These are phyloP conservation scores for Gallinago solitaria DNA, from an alignment of 2,797 vertebrate species.

Conservation along the genomic window DNA sequence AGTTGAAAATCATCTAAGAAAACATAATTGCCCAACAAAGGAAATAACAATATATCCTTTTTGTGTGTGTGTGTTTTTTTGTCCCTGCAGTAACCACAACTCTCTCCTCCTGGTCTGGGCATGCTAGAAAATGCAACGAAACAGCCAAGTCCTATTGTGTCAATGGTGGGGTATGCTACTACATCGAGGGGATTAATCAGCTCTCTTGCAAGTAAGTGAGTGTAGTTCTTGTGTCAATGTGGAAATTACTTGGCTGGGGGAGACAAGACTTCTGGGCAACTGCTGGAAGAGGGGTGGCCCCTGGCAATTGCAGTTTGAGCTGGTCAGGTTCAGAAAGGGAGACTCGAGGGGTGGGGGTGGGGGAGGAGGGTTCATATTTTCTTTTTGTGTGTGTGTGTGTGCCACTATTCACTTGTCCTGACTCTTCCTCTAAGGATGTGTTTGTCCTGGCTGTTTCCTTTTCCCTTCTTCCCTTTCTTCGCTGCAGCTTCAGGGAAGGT, in stretches of 20 bases:
- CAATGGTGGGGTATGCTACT: slow-evolving; percentile 97
- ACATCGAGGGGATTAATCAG: slow-evolving; percentile 95
- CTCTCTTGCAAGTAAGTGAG: slow-evolving; percentile 98
- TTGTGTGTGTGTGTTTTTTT: slow-evolving; percentile 17
- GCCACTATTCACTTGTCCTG: not conserved
- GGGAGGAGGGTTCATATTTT: not conserved
- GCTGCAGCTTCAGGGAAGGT: not conserved
- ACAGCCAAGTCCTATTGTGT: slow-evolving; percentile 95
- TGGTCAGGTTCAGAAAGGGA: not conserved
- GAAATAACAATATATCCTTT: slow-evolving; percentile 46
- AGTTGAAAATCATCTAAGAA: not conserved
- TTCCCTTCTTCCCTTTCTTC: slow-evolving; percentile 1
- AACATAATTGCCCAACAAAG: not conserved
- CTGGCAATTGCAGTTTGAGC: not conserved
- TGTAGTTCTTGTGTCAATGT: slow-evolving; percentile 46
- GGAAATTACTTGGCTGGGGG: not conserved
- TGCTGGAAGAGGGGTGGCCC: not conserved
- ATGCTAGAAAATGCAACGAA: slow-evolving; percentile 94
- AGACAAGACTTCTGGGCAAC: not conserved
- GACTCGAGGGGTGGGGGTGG: not conserved
- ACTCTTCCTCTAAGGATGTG: not conserved
- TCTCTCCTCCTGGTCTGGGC: slow-evolving; percentile 90
- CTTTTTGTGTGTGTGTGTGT: not conserved
- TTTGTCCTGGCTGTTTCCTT: slow-evolving; percentile 9
- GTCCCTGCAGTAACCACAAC: slow-evolving; percentile 88